These are phyloP conservation scores for Ellobius talpinus DNA, from an alignment of 2,113 vertebrate species.

Conservation along the genomic window DNA sequence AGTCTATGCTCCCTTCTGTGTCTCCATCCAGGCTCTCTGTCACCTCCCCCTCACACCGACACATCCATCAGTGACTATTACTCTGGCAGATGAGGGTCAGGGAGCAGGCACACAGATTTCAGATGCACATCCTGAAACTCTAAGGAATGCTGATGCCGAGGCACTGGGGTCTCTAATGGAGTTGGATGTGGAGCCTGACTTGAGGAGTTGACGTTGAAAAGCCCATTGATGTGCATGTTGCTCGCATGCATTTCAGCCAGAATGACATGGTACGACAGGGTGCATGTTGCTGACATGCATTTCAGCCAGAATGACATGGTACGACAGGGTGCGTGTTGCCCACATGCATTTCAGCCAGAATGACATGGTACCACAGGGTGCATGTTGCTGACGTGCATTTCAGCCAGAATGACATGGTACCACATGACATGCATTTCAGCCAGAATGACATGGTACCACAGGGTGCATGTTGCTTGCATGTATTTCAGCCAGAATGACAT, in stretches of 20 bases:
- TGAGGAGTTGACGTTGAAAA: not conserved
- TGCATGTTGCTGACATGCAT: too few relatives aligned
- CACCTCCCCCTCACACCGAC: not conserved
- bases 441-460: not conserved
- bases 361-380: too few relatives aligned
- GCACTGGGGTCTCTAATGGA: not conserved
- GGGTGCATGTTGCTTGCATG: too few relatives aligned
- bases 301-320: not conserved
- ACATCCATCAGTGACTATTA: not conserved
- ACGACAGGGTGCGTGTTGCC: fast-evolving
- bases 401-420: too few relatives aligned
- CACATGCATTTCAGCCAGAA: not conserved
- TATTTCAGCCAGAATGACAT: too few relatives aligned
- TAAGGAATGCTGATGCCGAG: too few relatives aligned
- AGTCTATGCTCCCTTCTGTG: too few relatives aligned
- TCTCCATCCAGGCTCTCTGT: not conserved
- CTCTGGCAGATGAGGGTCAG: not conserved
- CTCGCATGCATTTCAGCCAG: not conserved
- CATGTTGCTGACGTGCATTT: too few relatives aligned
- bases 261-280: too few relatives aligned
- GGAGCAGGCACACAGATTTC: not conserved
- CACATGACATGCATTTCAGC: not conserved
- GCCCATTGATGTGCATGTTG: not conserved
- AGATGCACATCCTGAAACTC: not conserved
- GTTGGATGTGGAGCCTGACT: not conserved